Evolutionary conservation across 23 tunicate species (phyloP).

Genomic region (Botrylloides violaceus): DNA sequence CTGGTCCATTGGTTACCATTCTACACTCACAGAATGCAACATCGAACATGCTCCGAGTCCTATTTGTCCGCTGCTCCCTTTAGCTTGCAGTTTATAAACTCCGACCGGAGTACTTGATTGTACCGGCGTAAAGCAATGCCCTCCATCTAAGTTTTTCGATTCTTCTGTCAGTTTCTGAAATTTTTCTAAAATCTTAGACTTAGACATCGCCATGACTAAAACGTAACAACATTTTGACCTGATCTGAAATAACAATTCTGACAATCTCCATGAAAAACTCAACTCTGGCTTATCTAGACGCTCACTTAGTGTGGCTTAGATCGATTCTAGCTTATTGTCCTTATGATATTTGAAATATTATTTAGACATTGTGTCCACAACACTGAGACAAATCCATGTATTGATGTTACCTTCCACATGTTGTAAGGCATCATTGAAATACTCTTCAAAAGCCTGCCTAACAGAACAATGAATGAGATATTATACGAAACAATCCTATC

Average conservation of each 20-base stretch:
- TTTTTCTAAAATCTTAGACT: constrained; percentile 18
- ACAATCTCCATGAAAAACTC: too few species aligned
- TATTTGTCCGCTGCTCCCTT: constrained; percentile 8
- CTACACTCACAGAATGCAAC: constrained; percentile 20
- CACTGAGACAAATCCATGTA: neutral
- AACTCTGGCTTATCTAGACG: too few species aligned
- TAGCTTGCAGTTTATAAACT: neutral
- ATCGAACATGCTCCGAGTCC: constrained; percentile 27
- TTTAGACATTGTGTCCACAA: neutral
- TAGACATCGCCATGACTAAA: constrained; percentile 10
- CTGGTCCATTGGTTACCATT: neutral
- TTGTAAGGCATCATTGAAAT: neutral
- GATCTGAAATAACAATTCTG: too few species aligned
- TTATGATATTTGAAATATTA: neutral
- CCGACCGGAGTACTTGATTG: constrained; percentile 15
- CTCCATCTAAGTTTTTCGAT: neutral
- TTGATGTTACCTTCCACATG: neutral
- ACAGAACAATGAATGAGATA: neutral
- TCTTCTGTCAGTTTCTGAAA: constrained; percentile 8
- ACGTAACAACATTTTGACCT: neutral
- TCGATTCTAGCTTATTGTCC: neutral
- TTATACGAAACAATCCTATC: neutral
- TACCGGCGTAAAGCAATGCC: constrained; percentile 11
- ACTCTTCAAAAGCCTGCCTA: neutral
- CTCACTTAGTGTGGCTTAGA: too few species aligned